These are phyloP conservation scores for Cottoperca gobio DNA, from an alignment of 2,797 vertebrate species.

Conservation along the genomic window DNA sequence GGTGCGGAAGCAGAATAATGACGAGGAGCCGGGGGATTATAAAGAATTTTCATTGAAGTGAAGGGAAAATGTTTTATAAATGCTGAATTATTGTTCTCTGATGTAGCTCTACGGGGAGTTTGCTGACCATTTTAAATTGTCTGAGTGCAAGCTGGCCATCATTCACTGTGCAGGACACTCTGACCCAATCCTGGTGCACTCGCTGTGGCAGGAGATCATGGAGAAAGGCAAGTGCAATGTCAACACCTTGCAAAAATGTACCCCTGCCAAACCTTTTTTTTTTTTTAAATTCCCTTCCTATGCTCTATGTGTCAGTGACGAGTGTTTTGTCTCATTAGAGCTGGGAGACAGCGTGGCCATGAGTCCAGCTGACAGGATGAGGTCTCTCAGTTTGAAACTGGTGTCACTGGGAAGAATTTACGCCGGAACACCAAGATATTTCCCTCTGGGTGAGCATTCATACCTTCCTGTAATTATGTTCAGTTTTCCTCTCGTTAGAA, in stretches of 20 bases:
- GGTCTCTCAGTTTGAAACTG: constrained; percentile 93
- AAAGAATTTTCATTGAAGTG: not conserved
- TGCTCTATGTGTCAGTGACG: not conserved
- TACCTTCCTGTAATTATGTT: constrained; percentile 34
- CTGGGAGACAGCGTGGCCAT: constrained; percentile 89
- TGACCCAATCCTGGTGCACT: constrained; percentile 95
- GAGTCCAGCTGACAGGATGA: constrained; percentile 93
- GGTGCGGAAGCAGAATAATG: constrained; percentile 74
- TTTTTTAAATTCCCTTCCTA: not conserved
- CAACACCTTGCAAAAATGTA: not conserved
- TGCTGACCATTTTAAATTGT: constrained; percentile 95
- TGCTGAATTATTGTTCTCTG: not conserved
- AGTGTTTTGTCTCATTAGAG: constrained; percentile 80
- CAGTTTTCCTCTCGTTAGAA: constrained; percentile 25
- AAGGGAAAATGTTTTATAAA: not conserved
- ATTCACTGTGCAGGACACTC: constrained; percentile 97
- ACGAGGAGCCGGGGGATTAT: not conserved
- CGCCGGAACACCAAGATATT: constrained; percentile 94
- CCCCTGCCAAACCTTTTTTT: not conserved
- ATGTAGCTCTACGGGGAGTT: constrained; percentile 95
- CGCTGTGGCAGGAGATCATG: constrained; percentile 97
- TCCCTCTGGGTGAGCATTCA: constrained; percentile 89
- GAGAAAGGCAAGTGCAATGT: constrained; percentile 88
- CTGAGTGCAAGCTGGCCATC: constrained; percentile 97
- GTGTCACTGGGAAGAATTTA: constrained; percentile 95